These are phyloP conservation scores for Megaustenia siamemsis DNA, from an alignment of 2,888 invertebrate species.

Conservation along the genomic window DNA sequence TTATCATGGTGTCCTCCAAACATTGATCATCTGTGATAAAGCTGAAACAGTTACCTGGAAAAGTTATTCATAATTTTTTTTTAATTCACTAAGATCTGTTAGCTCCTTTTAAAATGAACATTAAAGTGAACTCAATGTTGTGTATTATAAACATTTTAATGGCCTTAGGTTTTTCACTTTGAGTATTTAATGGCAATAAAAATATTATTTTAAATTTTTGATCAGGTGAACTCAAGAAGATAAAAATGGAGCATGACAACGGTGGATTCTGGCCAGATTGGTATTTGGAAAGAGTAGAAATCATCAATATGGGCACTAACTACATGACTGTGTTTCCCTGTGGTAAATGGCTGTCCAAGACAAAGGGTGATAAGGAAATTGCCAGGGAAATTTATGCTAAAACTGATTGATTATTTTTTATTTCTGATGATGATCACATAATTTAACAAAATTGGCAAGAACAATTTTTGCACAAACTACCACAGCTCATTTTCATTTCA, in stretches of 20 bases:
- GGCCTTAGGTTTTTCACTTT: too few species aligned
- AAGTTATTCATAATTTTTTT: too few species aligned
- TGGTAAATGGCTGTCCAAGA: conserved; percentile 78
- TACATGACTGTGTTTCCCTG: conserved; percentile 75
- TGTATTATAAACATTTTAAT: too few species aligned
- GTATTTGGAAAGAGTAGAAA: conserved; percentile 77
- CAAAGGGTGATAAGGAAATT: conserved; percentile 74
- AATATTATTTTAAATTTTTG: too few species aligned
- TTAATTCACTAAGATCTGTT: too few species aligned
- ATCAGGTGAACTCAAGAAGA: conserved; percentile 77
- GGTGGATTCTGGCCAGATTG: conserved; percentile 76
- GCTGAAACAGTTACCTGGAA: too few species aligned
- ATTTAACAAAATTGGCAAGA: neutral
- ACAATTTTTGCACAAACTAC: neutral
- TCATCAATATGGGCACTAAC: conserved; percentile 73
- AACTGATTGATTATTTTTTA: neutral
- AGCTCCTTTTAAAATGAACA: too few species aligned
- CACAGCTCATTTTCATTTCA: neutral
- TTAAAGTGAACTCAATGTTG: too few species aligned
- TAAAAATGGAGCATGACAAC: conserved; percentile 79
- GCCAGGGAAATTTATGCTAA: conserved; percentile 68
- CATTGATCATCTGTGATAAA: too few species aligned
- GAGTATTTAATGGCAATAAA: too few species aligned
- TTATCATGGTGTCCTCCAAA: too few species aligned
- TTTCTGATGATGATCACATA: neutral